These are phyloP conservation scores for Physocephala rufipes DNA, from an alignment of 2,888 invertebrate genomes.

Conservation along the genomic window DNA sequence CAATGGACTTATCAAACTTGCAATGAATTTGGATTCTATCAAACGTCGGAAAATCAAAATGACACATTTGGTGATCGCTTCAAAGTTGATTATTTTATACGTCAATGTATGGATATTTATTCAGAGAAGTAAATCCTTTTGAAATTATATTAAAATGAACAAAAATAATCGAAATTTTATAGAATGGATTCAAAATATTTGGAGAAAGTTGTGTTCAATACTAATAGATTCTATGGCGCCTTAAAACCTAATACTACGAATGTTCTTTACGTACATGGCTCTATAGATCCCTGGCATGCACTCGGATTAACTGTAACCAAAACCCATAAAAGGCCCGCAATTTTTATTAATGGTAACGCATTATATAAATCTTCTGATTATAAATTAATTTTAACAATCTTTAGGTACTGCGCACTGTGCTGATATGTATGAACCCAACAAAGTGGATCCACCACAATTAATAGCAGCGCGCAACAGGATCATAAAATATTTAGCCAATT, in stretches of 20 bases:
- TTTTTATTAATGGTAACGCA: slow-evolving; percentile 74
- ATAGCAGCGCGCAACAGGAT: slow-evolving; percentile 75
- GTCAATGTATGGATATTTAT: slow-evolving; percentile 86
- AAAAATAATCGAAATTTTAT: not conserved
- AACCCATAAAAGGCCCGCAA: slow-evolving; percentile 71
- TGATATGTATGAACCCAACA: slow-evolving; percentile 84
- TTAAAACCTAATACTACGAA: slow-evolving; percentile 75
- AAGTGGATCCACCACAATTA: slow-evolving; percentile 74
- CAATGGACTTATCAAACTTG: slow-evolving; percentile 97
- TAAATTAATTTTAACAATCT: not conserved
- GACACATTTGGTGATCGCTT: slow-evolving; percentile 79
- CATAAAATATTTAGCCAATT: slow-evolving; percentile 51
- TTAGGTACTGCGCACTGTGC: slow-evolving; percentile 94
- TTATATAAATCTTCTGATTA: slow-evolving; percentile 4
- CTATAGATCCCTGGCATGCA: slow-evolving; percentile 89
- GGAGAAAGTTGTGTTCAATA: slow-evolving; percentile 72
- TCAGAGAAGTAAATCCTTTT: slow-evolving; percentile 71
- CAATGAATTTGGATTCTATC: slow-evolving; percentile 95
- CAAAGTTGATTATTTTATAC: slow-evolving; percentile 78
- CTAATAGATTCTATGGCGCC: slow-evolving; percentile 84
- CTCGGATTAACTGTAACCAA: slow-evolving; percentile 74
- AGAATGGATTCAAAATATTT: slow-evolving; percentile 74
- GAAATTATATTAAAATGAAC: not conserved
- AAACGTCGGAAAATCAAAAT: slow-evolving; percentile 74
- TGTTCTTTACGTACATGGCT: slow-evolving; percentile 87